Evolutionary conservation across 2,113 vertebrate species (phyloP).

Genomic region (Regulus satrapa): DNA sequence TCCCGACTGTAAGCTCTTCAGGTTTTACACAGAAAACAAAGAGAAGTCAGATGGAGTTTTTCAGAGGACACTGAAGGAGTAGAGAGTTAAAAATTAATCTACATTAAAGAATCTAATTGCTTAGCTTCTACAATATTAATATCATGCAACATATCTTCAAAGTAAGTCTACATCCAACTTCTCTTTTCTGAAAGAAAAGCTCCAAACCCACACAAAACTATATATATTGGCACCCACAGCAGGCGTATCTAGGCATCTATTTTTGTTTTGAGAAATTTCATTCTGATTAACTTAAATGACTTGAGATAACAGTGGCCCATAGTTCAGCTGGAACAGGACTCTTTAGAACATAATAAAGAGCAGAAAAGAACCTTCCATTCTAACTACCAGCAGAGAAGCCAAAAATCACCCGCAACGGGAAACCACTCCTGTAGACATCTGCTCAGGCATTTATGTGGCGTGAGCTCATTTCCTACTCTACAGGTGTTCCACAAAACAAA

Average conservation of each 20-base stretch:
- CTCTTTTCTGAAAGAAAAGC: not conserved
- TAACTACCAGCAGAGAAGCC: not conserved
- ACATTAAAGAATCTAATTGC: not conserved
- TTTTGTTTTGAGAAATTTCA: not conserved
- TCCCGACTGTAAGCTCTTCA: not conserved
- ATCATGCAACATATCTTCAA: not conserved
- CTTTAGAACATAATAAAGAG: not conserved
- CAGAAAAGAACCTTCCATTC: not conserved
- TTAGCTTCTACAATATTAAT: not conserved
- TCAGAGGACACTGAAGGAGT: not conserved
- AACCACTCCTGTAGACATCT: not conserved
- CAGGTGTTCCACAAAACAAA: slow-evolving; percentile 30
- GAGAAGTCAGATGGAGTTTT: not conserved
- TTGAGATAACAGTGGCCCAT: not conserved
- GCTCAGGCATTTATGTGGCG: not conserved
- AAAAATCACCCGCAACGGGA: slow-evolving; percentile 19
- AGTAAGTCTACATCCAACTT: not conserved
- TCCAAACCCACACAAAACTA: not conserved
- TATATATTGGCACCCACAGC: not conserved
- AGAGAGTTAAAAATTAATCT: not conserved
- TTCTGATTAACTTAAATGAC: not conserved
- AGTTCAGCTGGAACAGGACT: not conserved
- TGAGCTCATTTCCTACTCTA: slow-evolving; percentile 36
- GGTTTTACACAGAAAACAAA: not conserved
- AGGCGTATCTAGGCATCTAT: not conserved